phyloP scores from a whole-genome alignment of 2,797 vertebrate genomes.

The Bufotes viridis region DNA sequence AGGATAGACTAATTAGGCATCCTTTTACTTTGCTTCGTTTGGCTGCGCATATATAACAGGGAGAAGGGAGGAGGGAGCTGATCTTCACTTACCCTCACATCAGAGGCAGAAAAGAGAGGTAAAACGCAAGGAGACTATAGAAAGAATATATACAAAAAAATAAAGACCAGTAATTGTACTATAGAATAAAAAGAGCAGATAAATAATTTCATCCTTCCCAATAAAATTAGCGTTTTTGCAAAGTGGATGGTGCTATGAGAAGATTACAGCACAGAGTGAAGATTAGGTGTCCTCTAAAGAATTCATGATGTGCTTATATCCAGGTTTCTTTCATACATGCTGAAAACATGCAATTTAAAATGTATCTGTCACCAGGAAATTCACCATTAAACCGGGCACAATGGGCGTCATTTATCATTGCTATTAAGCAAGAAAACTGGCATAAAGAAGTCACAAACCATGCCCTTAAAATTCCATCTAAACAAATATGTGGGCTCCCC shows the following conservation, averaged over 20 bases:
- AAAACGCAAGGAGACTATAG: not conserved
- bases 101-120: conserved; percentile 38
- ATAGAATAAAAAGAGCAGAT: not conserved
- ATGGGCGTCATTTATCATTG: too few species aligned
- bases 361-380: too few species aligned
- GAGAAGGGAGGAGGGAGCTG: conserved; percentile 38
- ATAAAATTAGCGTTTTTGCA: not conserved
- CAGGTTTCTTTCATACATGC: too few species aligned
- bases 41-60: conserved; percentile 57
- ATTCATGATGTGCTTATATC: too few species aligned
- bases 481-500: too few species aligned
- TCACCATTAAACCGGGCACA: too few species aligned
- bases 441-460: too few species aligned
- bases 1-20: conserved; percentile 53
- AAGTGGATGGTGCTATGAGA: not conserved
- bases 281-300: too few species aligned
- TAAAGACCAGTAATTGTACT: not conserved
- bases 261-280: not conserved
- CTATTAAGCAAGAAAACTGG: too few species aligned
- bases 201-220: not conserved
- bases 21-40: conserved; percentile 55
- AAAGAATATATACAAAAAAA: conserved; percentile 8
- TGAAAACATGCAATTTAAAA: too few species aligned
- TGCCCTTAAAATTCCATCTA: too few species aligned
- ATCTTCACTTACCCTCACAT: conserved; percentile 52